phyloP scores from a whole-genome alignment of 1,140 invertebrate genomes.

The Rhopalosiphum padi region DNA sequence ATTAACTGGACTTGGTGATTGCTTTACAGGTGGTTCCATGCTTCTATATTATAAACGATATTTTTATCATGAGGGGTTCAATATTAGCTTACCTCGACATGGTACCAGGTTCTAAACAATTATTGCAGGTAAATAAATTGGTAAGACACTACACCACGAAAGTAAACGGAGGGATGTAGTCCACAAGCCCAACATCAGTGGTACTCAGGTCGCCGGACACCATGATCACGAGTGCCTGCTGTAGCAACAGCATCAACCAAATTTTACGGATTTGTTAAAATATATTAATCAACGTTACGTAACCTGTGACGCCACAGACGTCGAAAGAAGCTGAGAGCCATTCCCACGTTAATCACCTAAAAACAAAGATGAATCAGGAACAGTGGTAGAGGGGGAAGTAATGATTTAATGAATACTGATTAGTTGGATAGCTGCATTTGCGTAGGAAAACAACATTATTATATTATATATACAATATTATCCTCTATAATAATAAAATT shows the following conservation, averaged over 20 bases:
- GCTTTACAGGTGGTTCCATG: not conserved
- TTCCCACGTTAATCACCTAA: not conserved
- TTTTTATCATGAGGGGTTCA: not conserved
- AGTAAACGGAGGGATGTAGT: not conserved
- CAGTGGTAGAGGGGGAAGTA: not conserved
- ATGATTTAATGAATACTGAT: not conserved
- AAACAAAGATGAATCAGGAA: not conserved
- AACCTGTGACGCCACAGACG: not conserved
- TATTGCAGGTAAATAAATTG: not conserved
- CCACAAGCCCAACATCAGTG: not conserved
- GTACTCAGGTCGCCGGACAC: not conserved
- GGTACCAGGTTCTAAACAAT: not conserved
- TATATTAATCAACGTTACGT: not conserved
- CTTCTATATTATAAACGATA: not conserved
- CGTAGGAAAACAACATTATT: not conserved
- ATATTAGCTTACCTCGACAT: constrained; percentile 35
- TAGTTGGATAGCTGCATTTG: not conserved
- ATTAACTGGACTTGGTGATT: too few species aligned
- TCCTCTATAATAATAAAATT: not conserved
- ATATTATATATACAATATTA: not conserved
- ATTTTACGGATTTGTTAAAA: not conserved
- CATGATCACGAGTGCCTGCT: not conserved
- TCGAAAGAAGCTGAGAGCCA: not conserved
- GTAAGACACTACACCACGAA: not conserved
- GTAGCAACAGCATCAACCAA: not conserved